Percentiles rank a stretch among this genome's conserved stretches.
phyloP scores from a whole-genome alignment of 2,113 vertebrate genomes.

The Hyaena hyaena region DNA sequence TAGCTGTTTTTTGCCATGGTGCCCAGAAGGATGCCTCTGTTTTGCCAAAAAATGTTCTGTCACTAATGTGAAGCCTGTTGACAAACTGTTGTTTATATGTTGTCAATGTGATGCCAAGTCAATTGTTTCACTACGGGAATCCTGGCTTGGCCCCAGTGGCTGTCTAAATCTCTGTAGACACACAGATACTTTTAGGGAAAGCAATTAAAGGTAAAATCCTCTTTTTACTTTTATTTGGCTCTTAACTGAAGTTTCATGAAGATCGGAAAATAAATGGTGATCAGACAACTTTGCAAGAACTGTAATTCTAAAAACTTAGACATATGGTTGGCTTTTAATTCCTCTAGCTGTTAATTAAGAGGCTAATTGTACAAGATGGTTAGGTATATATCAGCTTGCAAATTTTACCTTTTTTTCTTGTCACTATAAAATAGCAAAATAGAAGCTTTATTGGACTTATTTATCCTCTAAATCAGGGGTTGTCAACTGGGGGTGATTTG shows the following conservation, averaged over 20 bases:
- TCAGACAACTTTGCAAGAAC: constrained; percentile 61
- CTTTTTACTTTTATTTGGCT: constrained; percentile 78
- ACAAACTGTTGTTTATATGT: constrained; percentile 91
- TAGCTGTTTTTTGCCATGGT: constrained; percentile 86
- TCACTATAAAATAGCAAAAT: constrained; percentile 26
- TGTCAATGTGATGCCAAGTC: constrained; percentile 92
- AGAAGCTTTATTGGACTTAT: not conserved
- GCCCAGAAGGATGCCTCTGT: constrained; percentile 88
- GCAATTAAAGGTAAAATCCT: constrained; percentile 81
- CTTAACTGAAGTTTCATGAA: constrained; percentile 54
- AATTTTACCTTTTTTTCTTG: constrained; percentile 27
- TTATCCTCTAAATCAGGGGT: constrained; percentile 3
- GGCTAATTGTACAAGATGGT: constrained; percentile 73
- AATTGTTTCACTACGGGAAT: constrained; percentile 89
- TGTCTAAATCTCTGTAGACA: constrained; percentile 87
- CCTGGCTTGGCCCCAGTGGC: constrained; percentile 91
- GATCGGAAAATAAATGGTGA: constrained; percentile 65
- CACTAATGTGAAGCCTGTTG: constrained; percentile 95
- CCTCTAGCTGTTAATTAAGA: constrained; percentile 71
- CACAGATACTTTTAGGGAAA: constrained; percentile 77
- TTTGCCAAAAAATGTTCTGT: constrained; percentile 92
- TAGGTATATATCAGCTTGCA: constrained; percentile 57
- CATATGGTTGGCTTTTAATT: constrained; percentile 73
- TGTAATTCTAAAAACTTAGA: constrained; percentile 64
- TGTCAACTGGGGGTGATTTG: not conserved